A percentile compares a stretch with the other conserved stretches of the same genome.
phyloP scores from a whole-genome alignment of 2,888 invertebrate genomes.

The Cyrtodaria siliqua region DNA sequence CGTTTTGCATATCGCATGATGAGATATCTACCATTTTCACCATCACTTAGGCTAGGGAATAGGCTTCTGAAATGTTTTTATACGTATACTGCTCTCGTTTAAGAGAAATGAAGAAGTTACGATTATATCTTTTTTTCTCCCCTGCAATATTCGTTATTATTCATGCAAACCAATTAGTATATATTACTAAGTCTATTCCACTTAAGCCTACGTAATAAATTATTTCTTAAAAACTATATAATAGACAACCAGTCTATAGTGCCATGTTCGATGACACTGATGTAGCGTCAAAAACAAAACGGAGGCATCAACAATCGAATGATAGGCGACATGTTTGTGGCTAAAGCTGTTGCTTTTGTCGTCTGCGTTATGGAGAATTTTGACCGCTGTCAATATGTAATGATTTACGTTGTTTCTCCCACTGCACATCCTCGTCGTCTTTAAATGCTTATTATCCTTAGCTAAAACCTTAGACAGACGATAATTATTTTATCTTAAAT shows the following conservation, averaged over 20 bases:
- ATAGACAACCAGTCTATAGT: constrained; percentile 19
- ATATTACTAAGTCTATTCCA: no score
- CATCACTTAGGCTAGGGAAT: no score
- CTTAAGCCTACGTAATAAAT: no score
- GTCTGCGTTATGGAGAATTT: constrained; percentile 3
- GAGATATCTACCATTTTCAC: neutral
- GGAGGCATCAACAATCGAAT: neutral
- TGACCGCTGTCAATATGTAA: neutral
- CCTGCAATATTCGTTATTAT: no score
- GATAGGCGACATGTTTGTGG: constrained; percentile 22
- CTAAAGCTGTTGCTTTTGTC: constrained; percentile 9
- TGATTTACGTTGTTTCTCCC: neutral
- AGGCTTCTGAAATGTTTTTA: no score
- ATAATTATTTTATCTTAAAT: no score
- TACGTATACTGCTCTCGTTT: no score
- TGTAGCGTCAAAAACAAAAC: constrained; percentile 14
- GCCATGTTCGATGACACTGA: constrained; percentile 29
- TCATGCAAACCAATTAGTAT: no score
- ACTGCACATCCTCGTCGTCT: neutral
- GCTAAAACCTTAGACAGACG: no score
- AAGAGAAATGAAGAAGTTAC: no score
- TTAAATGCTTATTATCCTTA: neutral
- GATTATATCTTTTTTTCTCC: no score
- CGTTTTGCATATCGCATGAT: no score
- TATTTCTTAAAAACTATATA: neutral